Percentiles rank a stretch among this genome's conserved stretches.
phyloP scores from a whole-genome alignment of 2,797 vertebrate species.

The Catharus ustulatus region DNA sequence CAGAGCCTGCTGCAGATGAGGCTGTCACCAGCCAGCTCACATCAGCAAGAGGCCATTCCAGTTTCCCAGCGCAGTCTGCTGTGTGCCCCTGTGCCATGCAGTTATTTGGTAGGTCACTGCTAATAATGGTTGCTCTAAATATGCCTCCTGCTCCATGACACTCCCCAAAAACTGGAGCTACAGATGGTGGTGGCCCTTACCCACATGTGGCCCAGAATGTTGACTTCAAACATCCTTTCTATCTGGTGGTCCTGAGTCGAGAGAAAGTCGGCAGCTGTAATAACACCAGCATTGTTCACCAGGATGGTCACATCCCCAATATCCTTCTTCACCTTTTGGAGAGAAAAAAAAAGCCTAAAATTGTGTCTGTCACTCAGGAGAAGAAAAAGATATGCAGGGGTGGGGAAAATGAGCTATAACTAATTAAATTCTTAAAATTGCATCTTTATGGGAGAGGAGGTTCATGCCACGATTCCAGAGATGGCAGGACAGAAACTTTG shows the following conservation, averaged over 20 bases:
- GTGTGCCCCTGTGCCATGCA: neutral
- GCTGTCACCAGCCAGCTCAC: neutral
- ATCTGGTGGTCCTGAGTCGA: constrained; percentile 76
- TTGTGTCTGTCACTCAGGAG: neutral
- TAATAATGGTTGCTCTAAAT: neutral
- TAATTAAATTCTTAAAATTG: neutral
- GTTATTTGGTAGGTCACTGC: neutral
- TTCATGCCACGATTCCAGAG: neutral
- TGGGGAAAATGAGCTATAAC: neutral
- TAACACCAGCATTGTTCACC: constrained; percentile 78
- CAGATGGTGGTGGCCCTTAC: constrained; percentile 55
- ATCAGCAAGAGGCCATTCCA: neutral
- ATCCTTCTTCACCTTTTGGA: constrained; percentile 76
- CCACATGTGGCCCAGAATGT: constrained; percentile 79
- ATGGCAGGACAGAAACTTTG: neutral
- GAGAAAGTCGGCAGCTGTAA: constrained; percentile 73
- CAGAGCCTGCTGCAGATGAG: neutral
- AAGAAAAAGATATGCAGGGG: neutral
- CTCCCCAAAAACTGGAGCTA: rapidly evolving
- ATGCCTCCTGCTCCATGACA: neutral
- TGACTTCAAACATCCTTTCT: constrained; percentile 78
- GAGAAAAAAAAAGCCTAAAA: neutral
- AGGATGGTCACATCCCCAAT: constrained; percentile 78
- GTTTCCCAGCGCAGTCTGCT: neutral
- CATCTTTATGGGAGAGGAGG: neutral